Evolutionary conservation across 2,797 vertebrate species (phyloP).

Genomic region (Meda fulgida): DNA sequence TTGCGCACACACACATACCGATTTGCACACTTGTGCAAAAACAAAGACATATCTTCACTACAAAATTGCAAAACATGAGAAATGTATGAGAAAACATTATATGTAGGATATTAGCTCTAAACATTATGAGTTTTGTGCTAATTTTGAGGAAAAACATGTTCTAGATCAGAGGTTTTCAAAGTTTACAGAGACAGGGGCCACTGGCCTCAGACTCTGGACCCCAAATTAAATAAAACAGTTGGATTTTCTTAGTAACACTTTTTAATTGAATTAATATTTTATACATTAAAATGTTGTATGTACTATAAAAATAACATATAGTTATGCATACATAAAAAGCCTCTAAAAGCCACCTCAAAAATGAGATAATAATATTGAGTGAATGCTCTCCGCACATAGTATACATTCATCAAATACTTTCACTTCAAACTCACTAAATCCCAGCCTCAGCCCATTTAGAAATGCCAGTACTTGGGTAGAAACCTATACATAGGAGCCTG

Average conservation of each 20-base stretch:
- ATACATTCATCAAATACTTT: no score
- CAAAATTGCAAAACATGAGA: neutral
- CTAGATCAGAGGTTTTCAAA: neutral
- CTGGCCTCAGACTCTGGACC: neutral
- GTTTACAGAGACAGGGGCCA: neutral
- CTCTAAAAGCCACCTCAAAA: no score
- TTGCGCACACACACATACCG: slow-evolving; percentile 22
- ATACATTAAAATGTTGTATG: neutral
- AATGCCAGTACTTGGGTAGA: no score
- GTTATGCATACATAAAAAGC: no score
- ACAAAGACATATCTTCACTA: neutral
- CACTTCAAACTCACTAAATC: no score
- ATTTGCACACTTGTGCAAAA: neutral
- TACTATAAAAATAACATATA: no score
- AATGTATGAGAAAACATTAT: no score
- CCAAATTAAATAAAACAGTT: neutral
- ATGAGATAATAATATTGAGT: no score
- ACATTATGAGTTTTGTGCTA: neutral
- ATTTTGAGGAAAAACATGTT: neutral
- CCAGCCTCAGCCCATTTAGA: no score
- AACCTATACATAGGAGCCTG: no score
- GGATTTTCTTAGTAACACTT: neutral
- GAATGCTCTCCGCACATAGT: no score
- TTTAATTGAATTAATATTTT: neutral
- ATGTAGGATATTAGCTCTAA: neutral